Base-by-base conservation (phyloP, 2,888 invertebrate species). In the Netelia fuscicornis region DNA sequence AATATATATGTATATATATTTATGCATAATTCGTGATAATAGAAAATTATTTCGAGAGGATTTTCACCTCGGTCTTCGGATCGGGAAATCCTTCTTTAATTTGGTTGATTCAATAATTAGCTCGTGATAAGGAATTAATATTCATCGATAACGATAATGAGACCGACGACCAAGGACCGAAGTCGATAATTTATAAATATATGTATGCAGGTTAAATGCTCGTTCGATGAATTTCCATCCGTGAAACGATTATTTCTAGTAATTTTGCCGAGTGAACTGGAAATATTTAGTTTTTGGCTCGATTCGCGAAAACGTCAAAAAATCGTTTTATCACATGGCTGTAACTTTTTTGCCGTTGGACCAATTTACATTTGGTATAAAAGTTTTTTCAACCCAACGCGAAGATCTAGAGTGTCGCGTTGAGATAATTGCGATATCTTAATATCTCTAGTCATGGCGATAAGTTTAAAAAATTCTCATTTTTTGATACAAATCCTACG, bases 21-120 rank as follows among this genome's bases (percentile, higher is more conserved):
- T 71, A 17, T 60, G 23, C 11, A 60, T 23, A 11, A 48, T 58
- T 77, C 56, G 77, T 67, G 56, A 77, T 58, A 58, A 67, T 58
- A 67, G 77, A 67, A 77, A 20, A n/a, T 62, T 56, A 20, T 70
- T 70, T 30, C 52, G 70, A 52, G 60, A 62, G 62, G 62, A 71
- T 54, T 64, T 64, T 64, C n/a, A 71, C 65, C 54, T 79, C 71
- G 79, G 54, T 79, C 79, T 48, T 30, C 58, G 64, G 67, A 67
- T 65, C 70, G 52, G 62, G 68, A 62, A 20, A 48, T 78, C 62
- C 13, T 42, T 70, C 52, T 60, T 23, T 23, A 10, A 6, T 23
- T 10, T 23, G 10, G 20, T 60, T 10, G 20, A 25, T 10, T 23
- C 1, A 10, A 60, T 1, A 60, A 60, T 23, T 9, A 20, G 10